phyloP scores from a whole-genome alignment of 2,797 vertebrate species.

The Lepus townsendii region DNA sequence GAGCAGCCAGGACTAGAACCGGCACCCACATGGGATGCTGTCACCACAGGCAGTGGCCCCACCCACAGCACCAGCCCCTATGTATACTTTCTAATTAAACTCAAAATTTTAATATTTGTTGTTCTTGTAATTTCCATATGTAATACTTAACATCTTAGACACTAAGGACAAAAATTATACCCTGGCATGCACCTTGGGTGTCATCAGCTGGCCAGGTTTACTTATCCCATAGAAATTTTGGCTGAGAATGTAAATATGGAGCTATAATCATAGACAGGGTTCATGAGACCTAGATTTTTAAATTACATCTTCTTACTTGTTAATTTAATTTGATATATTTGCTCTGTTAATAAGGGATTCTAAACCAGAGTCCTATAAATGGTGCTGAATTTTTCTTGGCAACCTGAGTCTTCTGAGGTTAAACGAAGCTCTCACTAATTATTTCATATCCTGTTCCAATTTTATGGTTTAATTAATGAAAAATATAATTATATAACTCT shows the following conservation, averaged over 20 bases:
- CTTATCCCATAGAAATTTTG: neutral
- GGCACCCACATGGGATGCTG: no score
- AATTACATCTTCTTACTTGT: neutral
- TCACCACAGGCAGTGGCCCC: no score
- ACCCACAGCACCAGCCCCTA: neutral
- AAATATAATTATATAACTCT: slow-evolving; percentile 2
- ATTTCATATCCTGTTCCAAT: slow-evolving; percentile 3
- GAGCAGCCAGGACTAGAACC: no score
- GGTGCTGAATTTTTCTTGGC: neutral
- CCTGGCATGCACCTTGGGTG: neutral
- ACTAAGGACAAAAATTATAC: neutral
- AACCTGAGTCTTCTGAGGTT: neutral
- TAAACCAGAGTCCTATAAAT: neutral
- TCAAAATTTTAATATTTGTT: neutral
- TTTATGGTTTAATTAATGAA: slow-evolving; percentile 20
- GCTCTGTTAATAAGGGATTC: neutral
- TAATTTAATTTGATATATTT: slow-evolving; percentile 23
- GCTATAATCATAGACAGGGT: neutral
- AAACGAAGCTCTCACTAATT: neutral
- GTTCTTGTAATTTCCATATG: neutral
- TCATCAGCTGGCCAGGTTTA: neutral
- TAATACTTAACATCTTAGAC: neutral
- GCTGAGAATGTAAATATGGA: neutral
- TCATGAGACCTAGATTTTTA: neutral
- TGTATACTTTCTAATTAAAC: neutral